Percentiles rank a stretch among this genome's conserved stretches.
phyloP scores from a whole-genome alignment of 2,888 invertebrate species.

The Maniola hyperantus region DNA sequence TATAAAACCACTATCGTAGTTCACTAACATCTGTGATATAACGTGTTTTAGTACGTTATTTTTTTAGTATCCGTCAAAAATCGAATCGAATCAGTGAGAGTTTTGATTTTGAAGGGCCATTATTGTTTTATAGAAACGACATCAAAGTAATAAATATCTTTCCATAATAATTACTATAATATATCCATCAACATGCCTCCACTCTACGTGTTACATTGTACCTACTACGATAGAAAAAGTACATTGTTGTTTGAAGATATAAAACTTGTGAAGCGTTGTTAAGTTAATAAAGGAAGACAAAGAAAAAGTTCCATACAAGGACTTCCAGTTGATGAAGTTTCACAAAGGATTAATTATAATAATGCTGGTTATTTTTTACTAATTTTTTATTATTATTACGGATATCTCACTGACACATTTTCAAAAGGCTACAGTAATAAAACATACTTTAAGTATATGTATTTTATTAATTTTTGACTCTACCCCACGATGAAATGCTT shows the following conservation, averaged over 20 bases:
- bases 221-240: neutral
- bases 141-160: too few species aligned
- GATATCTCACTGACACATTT: neutral
- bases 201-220: neutral
- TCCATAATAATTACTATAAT: neutral
- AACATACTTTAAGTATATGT: too few species aligned
- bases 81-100: too few species aligned
- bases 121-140: too few species aligned
- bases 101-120: too few species aligned
- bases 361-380: neutral
- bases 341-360: slow-evolving; percentile 24
- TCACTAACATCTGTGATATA: too few species aligned
- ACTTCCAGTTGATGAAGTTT: slow-evolving; percentile 20
- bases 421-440: neutral
- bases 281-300: slow-evolving; percentile 25
- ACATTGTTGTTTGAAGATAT: neutral
- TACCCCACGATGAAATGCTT: too few species aligned
- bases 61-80: too few species aligned
- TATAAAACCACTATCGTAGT: too few species aligned
- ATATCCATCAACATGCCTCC: neutral
- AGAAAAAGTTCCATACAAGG: slow-evolving; percentile 17
- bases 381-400: neutral
- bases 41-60: too few species aligned
- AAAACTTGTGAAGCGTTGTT: slow-evolving; percentile 6
- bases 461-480: too few species aligned